phyloP scores from a whole-genome alignment of 2,888 invertebrate genomes.

The Tiliacea citrago region DNA sequence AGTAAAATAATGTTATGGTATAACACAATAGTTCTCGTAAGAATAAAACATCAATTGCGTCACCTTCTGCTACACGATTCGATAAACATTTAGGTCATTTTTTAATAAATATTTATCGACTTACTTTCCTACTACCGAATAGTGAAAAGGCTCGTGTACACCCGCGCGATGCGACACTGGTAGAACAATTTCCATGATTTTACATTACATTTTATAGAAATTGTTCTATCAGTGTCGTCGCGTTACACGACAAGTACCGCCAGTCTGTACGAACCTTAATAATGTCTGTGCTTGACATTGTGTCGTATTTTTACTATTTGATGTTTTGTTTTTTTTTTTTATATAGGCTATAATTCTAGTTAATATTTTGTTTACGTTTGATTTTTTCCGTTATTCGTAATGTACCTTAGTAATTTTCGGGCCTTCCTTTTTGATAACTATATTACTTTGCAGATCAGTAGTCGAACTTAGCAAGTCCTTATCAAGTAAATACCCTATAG shows the following conservation, averaged over 20 bases:
- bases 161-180: too few species aligned
- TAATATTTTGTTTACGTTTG: too few species aligned
- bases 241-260: too few species aligned
- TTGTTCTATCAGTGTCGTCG: too few species aligned
- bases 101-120: slow-evolving; percentile 29
- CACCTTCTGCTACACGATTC: slow-evolving; percentile 37
- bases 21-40: slow-evolving; percentile 37
- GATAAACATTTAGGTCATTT: slow-evolving; percentile 51
- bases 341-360: not conserved
- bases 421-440: not conserved
- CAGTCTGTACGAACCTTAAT: not conserved
- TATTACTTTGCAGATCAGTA: too few species aligned
- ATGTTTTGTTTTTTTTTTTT: not conserved
- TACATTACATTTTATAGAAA: too few species aligned
- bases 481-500: too few species aligned
- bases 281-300: not conserved
- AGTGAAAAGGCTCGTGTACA: not conserved
- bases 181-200: too few species aligned
- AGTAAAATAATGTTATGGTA: slow-evolving; percentile 12
- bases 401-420: not conserved
- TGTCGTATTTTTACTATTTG: slow-evolving; percentile 1
- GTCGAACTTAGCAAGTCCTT: too few species aligned
- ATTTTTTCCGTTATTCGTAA: not conserved
- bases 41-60: slow-evolving; percentile 36
- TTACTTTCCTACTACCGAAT: slow-evolving; percentile 18